These are phyloP conservation scores for Seriola quinqueradiata DNA, from an alignment of 2,113 vertebrate species.

Conservation along the genomic window DNA sequence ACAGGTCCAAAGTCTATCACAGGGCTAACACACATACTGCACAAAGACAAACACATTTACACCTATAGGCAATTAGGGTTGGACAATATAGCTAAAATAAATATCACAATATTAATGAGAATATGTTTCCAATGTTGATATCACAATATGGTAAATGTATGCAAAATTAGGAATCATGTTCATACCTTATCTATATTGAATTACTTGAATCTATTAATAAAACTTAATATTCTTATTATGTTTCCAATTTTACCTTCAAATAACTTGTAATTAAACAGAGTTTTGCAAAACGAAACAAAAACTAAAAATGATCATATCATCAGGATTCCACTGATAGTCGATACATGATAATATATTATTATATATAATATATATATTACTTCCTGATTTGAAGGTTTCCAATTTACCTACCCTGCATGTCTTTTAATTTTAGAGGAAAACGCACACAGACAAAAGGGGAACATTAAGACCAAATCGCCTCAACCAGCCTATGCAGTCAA, in stretches of 20 bases:
- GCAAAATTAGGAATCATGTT: too few species aligned
- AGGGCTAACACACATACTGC: neutral
- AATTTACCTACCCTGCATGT: neutral
- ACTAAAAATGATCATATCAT: neutral
- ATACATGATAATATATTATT: neutral
- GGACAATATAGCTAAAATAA: neutral
- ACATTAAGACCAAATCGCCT: neutral
- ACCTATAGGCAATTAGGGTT: neutral
- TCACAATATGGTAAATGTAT: too few species aligned
- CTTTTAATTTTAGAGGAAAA: neutral
- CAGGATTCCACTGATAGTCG: neutral
- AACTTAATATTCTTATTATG: too few species aligned
- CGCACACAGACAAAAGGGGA: neutral
- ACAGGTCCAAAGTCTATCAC: neutral
- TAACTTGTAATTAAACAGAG: neutral
- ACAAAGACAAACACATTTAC: neutral
- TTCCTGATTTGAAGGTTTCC: neutral
- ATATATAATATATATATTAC: neutral
- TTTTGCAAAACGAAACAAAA: too few species aligned
- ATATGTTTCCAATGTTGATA: too few species aligned
- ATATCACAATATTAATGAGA: neutral
- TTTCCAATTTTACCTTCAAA: too few species aligned
- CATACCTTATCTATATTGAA: too few species aligned
- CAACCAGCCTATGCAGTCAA: neutral
- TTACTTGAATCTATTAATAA: neutral